A percentile compares a stretch with the other conserved stretches of the same genome.
Evolutionary conservation across 2,113 vertebrate species (phyloP).

Genomic region (Holacanthus passer): DNA sequence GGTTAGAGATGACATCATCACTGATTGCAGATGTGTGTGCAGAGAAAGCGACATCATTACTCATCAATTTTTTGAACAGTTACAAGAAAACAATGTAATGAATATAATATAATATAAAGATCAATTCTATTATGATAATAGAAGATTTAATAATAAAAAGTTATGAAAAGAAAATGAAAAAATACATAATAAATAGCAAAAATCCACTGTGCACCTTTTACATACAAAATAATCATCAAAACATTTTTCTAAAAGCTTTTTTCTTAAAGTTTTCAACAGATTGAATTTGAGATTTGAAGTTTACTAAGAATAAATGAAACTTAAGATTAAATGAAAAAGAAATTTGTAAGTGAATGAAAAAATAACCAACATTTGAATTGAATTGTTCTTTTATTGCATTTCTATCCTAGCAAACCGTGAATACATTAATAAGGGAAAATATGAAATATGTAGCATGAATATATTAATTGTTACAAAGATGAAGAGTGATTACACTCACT

Average conservation of each 20-base stretch:
- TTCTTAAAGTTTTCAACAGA: not conserved
- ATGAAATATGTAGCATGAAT: no score
- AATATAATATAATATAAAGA: not conserved
- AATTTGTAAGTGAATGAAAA: no score
- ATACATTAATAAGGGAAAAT: no score
- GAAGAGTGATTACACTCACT: no score
- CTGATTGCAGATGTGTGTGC: not conserved
- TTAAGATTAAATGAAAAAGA: no score
- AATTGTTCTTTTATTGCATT: no score
- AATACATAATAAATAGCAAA: not conserved
- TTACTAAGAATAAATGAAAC: no score
- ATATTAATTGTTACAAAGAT: no score
- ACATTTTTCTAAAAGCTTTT: not conserved
- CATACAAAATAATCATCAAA: not conserved
- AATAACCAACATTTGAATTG: no score
- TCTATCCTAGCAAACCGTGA: no score
- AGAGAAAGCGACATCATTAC: not conserved
- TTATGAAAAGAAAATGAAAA: not conserved
- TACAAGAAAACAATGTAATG: not conserved
- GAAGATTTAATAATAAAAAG: not conserved
- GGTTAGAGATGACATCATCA: not conserved
- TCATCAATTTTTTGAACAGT: not conserved
- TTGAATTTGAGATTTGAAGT: no score
- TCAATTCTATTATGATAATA: not conserved
- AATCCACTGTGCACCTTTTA: not conserved